These are phyloP conservation scores for Neelides folsomi DNA, from an alignment of 2,888 invertebrate genomes.

Conservation along the genomic window DNA sequence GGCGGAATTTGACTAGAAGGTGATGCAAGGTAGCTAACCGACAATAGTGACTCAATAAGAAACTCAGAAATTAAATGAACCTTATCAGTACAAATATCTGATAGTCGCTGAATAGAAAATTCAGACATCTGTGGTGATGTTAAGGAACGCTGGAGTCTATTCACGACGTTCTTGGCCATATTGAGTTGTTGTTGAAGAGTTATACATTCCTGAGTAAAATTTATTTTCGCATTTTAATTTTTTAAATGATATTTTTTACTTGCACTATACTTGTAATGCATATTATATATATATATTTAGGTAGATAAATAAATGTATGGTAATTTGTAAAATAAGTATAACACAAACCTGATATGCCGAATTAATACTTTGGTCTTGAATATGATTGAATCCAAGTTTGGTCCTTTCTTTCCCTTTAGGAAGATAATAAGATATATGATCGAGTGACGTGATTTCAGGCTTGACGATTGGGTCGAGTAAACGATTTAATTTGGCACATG, in stretches of 20 bases:
- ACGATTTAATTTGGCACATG: conserved; percentile 69
- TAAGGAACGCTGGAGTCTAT: conserved; percentile 52
- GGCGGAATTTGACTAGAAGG: conserved; percentile 2
- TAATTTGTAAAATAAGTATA: background rate
- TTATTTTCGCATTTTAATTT: background rate
- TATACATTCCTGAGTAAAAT: conserved; percentile 59
- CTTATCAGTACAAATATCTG: conserved; percentile 63
- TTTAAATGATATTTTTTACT: conserved; percentile 1
- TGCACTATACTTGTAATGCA: background rate
- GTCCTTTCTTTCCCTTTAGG: conserved; percentile 46
- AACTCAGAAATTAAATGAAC: conserved; percentile 67
- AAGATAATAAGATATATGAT: conserved; percentile 71
- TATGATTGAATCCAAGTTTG: conserved; percentile 42
- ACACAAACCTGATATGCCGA: conserved; percentile 43
- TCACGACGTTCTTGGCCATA: conserved; percentile 61
- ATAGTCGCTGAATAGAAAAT: conserved; percentile 5
- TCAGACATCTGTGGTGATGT: conserved; percentile 29
- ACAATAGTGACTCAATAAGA: conserved; percentile 62
- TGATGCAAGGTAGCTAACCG: conserved; percentile 26
- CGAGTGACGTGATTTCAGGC: conserved; percentile 65
- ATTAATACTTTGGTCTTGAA: conserved; percentile 44
- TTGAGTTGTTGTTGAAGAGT: conserved; percentile 80
- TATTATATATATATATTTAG: background rate
- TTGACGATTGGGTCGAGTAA: conserved; percentile 62
- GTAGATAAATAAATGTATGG: no score